These are phyloP conservation scores for Petrophora chlorosata DNA, from an alignment of 2,888 invertebrate genomes.

Conservation along the genomic window DNA sequence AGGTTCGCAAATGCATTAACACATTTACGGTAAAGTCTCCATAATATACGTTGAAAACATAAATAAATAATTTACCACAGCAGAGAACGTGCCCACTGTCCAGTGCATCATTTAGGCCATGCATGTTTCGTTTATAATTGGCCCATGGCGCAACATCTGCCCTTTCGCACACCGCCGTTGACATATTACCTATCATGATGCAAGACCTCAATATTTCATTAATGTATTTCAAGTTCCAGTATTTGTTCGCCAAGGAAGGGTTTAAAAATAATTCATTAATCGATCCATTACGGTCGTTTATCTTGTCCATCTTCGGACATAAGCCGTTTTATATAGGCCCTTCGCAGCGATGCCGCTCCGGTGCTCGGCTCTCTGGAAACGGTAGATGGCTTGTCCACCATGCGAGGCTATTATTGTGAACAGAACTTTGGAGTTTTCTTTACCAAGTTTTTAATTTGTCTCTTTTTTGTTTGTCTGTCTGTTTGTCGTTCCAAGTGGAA, in stretches of 20 bases:
- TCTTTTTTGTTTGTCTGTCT: too few relatives aligned
- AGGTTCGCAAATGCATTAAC: too few relatives aligned
- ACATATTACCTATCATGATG: slow-evolving; percentile 60
- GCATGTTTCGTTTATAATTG: slow-evolving; percentile 43
- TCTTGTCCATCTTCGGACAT: slow-evolving; percentile 32
- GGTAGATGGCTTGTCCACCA: slow-evolving; percentile 25
- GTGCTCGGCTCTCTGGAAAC: slow-evolving; percentile 16
- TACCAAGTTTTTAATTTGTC: slow-evolving; percentile 20
- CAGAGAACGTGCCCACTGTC: background rate
- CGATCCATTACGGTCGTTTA: slow-evolving; percentile 33
- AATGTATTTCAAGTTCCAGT: slow-evolving; percentile 28
- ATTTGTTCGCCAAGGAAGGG: slow-evolving; percentile 25
- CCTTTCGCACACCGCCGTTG: slow-evolving; percentile 70
- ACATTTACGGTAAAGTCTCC: too few relatives aligned
- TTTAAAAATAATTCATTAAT: slow-evolving; percentile 37
- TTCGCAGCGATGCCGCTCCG: slow-evolving; percentile 25
- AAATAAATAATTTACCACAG: background rate
- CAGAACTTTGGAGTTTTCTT: slow-evolving; percentile 24
- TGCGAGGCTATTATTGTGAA: slow-evolving; percentile 26
- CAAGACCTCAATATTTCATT: slow-evolving; percentile 49
- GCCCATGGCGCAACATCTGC: slow-evolving; percentile 53
- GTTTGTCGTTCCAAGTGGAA: too few relatives aligned
- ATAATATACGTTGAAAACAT: background rate
- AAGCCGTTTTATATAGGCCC: slow-evolving; percentile 25
- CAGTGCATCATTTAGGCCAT: slow-evolving; percentile 33